Base-by-base conservation (phyloP, 2,113 vertebrate genomes). In the Isichthys henryi region DNA sequence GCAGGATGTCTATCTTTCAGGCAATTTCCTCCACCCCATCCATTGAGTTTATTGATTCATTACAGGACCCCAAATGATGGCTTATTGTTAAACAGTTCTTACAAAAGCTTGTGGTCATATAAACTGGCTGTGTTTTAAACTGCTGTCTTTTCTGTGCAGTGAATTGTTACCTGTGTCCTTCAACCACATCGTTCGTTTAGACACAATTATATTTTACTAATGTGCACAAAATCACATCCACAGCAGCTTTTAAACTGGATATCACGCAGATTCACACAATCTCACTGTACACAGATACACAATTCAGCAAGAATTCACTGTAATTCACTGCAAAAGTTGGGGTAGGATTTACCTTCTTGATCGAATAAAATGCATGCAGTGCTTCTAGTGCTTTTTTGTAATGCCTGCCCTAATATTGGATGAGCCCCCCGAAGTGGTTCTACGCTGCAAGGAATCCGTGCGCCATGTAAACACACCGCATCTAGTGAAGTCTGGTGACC, bases 31-130 rank as follows among this genome's bases (percentile, higher is more conserved):
- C 88, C 90, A 91, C 90, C 91, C 19, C 91, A 92, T 92, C 94
- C 93, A 92, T 92, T 91, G 93, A 91, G 83, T 92, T 92, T 92
- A 94, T 94, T 94, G 94, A 94, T 95, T 92, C 92, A 91, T 93
- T 94, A 94, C 93, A 50, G 89, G 92, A 93, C 94, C 93, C 94
- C 94, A 94, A 93, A 95, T 94, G 94, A 94, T 92, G 92, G 91
- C 92, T 94, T 94, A 94, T 80, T 80, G 27, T 35, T 58, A 35
- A 17, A 53, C 35, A 53, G 74, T n/a, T 89, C 77, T 94, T 91
- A 92, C 92, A 94, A 82, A 90, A 91, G 86, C 90, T 88, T 70
- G 83, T 49, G 84, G 70, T 84, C 35, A 88, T 85, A 90, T 90
- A 23, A 88, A 66, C 49, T 88, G 52, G 23, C 56, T 35, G 50